Conservation (phyloP, 2,113 vertebrate genomes). For the Glaucidium brasilianum region DNA sequence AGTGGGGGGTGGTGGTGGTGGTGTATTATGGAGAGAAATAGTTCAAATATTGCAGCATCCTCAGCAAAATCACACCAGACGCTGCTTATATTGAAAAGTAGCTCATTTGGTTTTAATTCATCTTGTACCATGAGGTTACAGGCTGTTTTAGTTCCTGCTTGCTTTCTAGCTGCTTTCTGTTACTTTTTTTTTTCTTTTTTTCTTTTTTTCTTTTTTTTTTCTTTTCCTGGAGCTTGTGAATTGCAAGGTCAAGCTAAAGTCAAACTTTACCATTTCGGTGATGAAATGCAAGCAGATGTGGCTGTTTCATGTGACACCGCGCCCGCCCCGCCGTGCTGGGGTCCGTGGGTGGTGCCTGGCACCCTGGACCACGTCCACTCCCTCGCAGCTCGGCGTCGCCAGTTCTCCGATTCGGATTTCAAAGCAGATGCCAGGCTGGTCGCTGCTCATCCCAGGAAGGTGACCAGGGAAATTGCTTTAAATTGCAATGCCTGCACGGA, state of each 20-base stretch:
- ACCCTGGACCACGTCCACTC: background rate
- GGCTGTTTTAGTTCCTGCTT: constrained; percentile 69
- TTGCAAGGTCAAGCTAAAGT: constrained; percentile 78
- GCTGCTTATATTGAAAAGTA: constrained; percentile 25
- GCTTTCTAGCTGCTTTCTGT: constrained; percentile 67
- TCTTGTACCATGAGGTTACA: constrained; percentile 47
- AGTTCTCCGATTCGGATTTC: background rate
- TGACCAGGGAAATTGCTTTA: background rate
- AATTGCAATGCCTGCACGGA: background rate
- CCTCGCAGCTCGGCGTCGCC: background rate
- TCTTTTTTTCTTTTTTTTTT: background rate
- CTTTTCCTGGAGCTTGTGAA: constrained; percentile 51
- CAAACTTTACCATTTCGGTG: constrained; percentile 64
- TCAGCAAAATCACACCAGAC: constrained; percentile 27
- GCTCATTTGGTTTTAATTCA: constrained; percentile 81
- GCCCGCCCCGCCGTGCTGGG: background rate
- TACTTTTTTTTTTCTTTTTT: background rate
- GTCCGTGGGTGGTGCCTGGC: constrained; percentile 35
- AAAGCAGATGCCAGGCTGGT: background rate
- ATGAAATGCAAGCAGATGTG: constrained; percentile 79
- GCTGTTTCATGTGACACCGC: constrained; percentile 42
- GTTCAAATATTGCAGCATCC: constrained; percentile 41
- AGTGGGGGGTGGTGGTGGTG: too few species aligned
- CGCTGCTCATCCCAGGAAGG: background rate
- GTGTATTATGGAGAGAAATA: background rate